phyloP scores from a whole-genome alignment of 1,140 invertebrate genomes.

The Scaptomyza graminum region DNA sequence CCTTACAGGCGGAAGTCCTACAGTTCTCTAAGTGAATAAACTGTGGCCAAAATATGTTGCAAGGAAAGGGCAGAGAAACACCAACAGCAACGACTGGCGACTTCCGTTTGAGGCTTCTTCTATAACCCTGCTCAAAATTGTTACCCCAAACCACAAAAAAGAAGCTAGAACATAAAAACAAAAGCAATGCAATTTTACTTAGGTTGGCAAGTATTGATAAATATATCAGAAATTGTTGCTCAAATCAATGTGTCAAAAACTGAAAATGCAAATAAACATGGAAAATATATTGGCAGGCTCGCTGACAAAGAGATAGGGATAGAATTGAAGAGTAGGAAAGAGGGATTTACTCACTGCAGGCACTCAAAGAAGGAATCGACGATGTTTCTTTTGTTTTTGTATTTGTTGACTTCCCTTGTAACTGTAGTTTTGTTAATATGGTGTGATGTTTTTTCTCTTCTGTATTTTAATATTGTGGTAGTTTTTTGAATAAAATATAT shows the following conservation, averaged over 20 bases:
- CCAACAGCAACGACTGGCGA: slow-evolving; percentile 35
- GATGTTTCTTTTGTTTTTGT: slow-evolving; percentile 40
- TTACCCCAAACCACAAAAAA: background rate
- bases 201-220: slow-evolving; percentile 68
- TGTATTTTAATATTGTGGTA: slow-evolving; percentile 28
- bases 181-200: slow-evolving; percentile 59
- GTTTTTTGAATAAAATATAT: background rate
- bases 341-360: no score
- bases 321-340: slow-evolving; percentile 2
- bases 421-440: slow-evolving; percentile 16
- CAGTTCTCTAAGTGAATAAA: slow-evolving; percentile 76
- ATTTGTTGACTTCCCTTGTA: slow-evolving; percentile 49
- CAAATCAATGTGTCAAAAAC: slow-evolving; percentile 71
- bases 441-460: background rate
- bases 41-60: slow-evolving; percentile 61
- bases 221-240: slow-evolving; percentile 70
- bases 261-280: slow-evolving; percentile 59
- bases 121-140: slow-evolving; percentile 33
- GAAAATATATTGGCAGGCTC: slow-evolving; percentile 74
- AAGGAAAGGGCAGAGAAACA: slow-evolving; percentile 24
- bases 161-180: background rate
- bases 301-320: slow-evolving; percentile 53
- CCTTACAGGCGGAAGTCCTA: slow-evolving; percentile 68
- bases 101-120: slow-evolving; percentile 52
- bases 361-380: slow-evolving; percentile 43